A percentile compares a stretch with the other conserved stretches of the same genome.
Conservation (phyloP, 2,797 vertebrate genomes). For the Numenius phaeopus region DNA sequence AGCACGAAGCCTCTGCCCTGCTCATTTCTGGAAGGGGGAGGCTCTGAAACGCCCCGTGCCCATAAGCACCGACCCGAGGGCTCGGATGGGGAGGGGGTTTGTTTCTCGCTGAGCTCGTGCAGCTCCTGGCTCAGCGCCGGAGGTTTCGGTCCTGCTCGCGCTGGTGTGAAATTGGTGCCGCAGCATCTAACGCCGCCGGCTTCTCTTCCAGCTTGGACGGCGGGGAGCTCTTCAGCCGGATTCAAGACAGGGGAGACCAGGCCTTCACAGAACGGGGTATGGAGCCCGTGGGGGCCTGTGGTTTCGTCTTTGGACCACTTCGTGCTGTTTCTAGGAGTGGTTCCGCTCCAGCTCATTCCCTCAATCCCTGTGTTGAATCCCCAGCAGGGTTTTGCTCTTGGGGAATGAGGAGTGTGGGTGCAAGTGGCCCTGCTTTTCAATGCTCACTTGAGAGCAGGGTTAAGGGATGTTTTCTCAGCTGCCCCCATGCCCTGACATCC, state of each 20-base stretch:
- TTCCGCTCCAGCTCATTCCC: not conserved
- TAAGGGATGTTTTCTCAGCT: not conserved
- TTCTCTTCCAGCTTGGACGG: slow-evolving; percentile 91
- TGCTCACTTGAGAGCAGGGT: rapidly evolving
- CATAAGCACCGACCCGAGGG: not conserved
- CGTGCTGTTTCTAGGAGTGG: not conserved
- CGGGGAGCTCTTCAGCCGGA: slow-evolving; percentile 96
- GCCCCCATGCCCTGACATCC: rapidly evolving
- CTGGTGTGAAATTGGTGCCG: rapidly evolving
- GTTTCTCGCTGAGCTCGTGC: not conserved
- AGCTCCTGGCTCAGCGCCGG: not conserved
- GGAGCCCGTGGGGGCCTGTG: not conserved
- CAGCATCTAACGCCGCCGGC: rapidly evolving
- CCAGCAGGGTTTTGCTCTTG: not conserved
- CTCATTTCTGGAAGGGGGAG: not conserved
- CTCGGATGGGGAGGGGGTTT: not conserved
- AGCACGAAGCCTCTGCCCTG: not conserved
- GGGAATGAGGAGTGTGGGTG: not conserved
- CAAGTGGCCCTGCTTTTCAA: rapidly evolving
- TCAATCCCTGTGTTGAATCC: rapidly evolving
- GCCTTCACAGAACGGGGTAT: slow-evolving; percentile 98
- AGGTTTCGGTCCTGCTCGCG: rapidly evolving
- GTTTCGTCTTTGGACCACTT: rapidly evolving
- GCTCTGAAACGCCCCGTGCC: not conserved
- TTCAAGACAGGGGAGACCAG: slow-evolving; percentile 98